Conservation (phyloP, 2,888 invertebrate species). For the Pyrrhia umbra region DNA sequence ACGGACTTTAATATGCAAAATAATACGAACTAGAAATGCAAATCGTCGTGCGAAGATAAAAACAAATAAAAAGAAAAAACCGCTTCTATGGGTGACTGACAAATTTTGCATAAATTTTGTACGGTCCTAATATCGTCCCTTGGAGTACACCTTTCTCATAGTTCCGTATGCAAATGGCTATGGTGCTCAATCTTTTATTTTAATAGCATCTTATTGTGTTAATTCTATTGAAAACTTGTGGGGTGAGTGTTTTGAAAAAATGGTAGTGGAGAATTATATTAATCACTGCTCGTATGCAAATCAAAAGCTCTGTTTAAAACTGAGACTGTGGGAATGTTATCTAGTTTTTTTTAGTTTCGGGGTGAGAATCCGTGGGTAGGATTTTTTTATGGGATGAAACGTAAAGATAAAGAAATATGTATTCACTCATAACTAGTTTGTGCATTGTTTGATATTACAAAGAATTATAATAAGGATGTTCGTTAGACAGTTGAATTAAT, state of each 20-base stretch:
- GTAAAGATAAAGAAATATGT: conserved; percentile 55
- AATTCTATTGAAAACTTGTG: conserved; percentile 78
- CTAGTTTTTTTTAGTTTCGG: conserved; percentile 69
- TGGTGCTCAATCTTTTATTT: conserved; percentile 89
- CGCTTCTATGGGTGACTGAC: conserved; percentile 86
- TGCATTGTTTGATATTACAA: conserved; percentile 37
- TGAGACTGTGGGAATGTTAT: conserved; percentile 81
- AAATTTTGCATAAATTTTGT: conserved; percentile 85
- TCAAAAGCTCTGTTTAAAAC: conserved; percentile 66
- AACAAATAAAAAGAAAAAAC: conserved; percentile 88
- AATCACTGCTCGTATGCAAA: conserved; percentile 88
- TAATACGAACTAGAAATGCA: conserved; percentile 87
- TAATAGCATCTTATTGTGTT: conserved; percentile 88
- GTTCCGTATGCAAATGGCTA: conserved; percentile 85
- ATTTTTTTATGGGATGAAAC: conserved; percentile 61
- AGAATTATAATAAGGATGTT: conserved; percentile 20
- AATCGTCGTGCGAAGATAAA: conserved; percentile 88
- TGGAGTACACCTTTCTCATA: conserved; percentile 84
- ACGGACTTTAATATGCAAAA: conserved; percentile 86
- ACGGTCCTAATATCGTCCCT: conserved; percentile 75
- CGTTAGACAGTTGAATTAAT: conserved; percentile 47
- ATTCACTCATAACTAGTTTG: conserved; percentile 52
- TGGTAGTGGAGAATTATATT: conserved; percentile 78
- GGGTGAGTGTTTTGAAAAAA: conserved; percentile 80
- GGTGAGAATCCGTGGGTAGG: conserved; percentile 63